A percentile compares a stretch with the other conserved stretches of the same genome.
These are phyloP conservation scores for Drosophila peninsularis DNA, from an alignment of 2,888 invertebrate genomes.

Conservation along the genomic window DNA sequence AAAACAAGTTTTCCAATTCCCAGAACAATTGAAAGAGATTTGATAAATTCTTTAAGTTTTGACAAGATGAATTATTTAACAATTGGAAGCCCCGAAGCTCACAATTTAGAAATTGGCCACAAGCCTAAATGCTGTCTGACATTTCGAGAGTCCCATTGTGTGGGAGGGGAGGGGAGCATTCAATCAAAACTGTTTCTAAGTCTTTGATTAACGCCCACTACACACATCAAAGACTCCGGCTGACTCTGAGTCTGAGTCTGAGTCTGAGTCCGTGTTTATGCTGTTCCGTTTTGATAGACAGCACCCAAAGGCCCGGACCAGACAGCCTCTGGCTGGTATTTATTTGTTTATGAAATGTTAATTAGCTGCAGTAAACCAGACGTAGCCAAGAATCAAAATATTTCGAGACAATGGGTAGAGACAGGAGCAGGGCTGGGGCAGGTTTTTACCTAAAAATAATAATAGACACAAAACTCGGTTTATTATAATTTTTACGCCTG, in stretches of 20 bases:
- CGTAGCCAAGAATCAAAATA: constrained; percentile 13
- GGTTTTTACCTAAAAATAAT: constrained; percentile 15
- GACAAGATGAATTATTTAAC: background rate
- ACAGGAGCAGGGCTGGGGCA: background rate
- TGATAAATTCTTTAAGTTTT: background rate
- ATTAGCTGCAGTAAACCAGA: constrained; percentile 41
- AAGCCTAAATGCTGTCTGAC: constrained; percentile 7
- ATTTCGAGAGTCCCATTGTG: constrained; percentile 4
- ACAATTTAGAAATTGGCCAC: constrained; percentile 1
- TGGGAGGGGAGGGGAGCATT: background rate
- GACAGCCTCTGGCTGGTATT: constrained; percentile 23
- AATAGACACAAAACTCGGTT: constrained; percentile 39
- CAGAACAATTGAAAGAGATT: background rate
- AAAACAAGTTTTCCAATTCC: background rate
- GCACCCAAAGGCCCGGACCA: constrained; percentile 32
- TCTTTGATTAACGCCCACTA: constrained; percentile 19
- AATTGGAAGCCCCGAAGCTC: constrained; percentile 1
- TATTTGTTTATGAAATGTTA: constrained; percentile 57
- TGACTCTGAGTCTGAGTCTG: background rate
- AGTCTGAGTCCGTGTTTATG: background rate
- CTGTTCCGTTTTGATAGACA: constrained; percentile 33
- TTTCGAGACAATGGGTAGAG: constrained; percentile 8
- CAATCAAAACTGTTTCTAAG: constrained; percentile 14
- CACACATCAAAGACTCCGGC: constrained; percentile 18
- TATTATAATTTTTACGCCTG: constrained; percentile 72